These are phyloP conservation scores for Sebastolobus alascanus DNA, from an alignment of 2,797 vertebrate species.

Conservation along the genomic window DNA sequence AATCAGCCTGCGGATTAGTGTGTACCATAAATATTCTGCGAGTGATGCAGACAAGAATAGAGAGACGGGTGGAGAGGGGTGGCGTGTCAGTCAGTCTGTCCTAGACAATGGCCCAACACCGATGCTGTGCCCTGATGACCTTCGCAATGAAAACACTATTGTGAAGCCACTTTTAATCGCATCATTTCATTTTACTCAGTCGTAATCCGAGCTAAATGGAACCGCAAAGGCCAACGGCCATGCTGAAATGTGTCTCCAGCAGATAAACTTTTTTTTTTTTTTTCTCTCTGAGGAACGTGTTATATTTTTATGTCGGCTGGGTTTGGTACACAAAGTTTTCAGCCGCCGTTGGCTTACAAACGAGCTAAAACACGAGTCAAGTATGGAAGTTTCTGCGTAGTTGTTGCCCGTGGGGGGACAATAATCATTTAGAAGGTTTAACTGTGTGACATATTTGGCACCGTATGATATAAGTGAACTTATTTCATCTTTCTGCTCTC, in stretches of 20 bases:
- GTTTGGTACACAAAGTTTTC: conserved; percentile 15
- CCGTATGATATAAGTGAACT: conserved; percentile 38
- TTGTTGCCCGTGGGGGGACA: not conserved
- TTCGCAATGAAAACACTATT: conserved; percentile 73
- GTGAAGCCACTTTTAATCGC: conserved; percentile 68
- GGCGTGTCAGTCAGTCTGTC: conserved; percentile 45
- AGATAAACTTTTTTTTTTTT: conserved; percentile 63
- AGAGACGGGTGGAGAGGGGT: conserved; percentile 65
- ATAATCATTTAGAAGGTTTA: conserved; percentile 45
- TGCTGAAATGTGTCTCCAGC: conserved; percentile 56
- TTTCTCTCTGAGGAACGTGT: conserved; percentile 7
- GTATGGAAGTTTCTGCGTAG: conserved; percentile 14
- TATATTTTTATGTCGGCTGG: conserved; percentile 30
- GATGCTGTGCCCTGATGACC: conserved; percentile 72
- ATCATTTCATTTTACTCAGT: conserved; percentile 67
- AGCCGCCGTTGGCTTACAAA: conserved; percentile 21
- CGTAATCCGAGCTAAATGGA: conserved; percentile 59
- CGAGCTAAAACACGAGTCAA: conserved; percentile 35
- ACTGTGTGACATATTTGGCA: conserved; percentile 61
- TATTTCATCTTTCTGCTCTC: conserved; percentile 57
- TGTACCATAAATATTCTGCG: conserved; percentile 55
- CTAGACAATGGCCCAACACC: conserved; percentile 61
- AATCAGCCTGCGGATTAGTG: conserved; percentile 52
- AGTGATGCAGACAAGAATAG: conserved; percentile 64
- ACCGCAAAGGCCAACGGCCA: conserved; percentile 56